A percentile compares a stretch with the other conserved stretches of the same genome.
These are phyloP conservation scores for Linurgus olivaceus DNA, from an alignment of 2,797 vertebrate species.

Conservation along the genomic window DNA sequence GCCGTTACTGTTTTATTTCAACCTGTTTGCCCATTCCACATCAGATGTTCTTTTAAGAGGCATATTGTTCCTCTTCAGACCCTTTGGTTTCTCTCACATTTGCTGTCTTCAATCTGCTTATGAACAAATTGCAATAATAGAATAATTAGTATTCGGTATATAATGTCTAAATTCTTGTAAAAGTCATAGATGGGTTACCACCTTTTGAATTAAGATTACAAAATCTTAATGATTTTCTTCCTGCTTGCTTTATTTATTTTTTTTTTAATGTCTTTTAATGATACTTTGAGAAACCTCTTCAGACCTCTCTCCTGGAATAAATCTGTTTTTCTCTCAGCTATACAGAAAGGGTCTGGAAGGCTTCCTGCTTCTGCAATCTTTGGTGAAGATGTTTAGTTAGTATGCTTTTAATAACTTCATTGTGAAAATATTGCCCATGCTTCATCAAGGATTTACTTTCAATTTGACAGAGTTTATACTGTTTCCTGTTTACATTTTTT, in stretches of 20 bases:
- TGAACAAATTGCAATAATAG: not conserved
- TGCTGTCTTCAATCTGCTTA: not conserved
- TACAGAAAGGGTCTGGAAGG: not conserved
- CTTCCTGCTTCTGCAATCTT: not conserved
- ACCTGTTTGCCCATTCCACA: not conserved
- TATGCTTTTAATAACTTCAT: not conserved
- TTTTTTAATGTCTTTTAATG: not conserved
- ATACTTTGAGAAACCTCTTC: not conserved
- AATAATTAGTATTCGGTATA: not conserved
- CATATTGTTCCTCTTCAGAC: not conserved
- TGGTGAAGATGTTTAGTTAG: not conserved
- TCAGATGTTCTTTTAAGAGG: not conserved
- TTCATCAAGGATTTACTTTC: not conserved
- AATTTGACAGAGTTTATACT: not conserved
- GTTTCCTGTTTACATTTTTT: not conserved
- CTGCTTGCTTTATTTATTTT: not conserved
- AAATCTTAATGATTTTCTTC: not conserved
- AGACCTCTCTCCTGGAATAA: not conserved
- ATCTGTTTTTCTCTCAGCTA: not conserved
- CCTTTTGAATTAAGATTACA: not conserved
- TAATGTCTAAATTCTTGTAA: not conserved
- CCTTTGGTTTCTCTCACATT: not conserved
- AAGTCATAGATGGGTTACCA: not conserved
- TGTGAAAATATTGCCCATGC: not conserved
- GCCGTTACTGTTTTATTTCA: not conserved